Evolutionary conservation across 2,888 invertebrate genomes (phyloP), one percentile per base, ranked within the genome.

Genomic region (Polylopha cassiicola): DNA sequence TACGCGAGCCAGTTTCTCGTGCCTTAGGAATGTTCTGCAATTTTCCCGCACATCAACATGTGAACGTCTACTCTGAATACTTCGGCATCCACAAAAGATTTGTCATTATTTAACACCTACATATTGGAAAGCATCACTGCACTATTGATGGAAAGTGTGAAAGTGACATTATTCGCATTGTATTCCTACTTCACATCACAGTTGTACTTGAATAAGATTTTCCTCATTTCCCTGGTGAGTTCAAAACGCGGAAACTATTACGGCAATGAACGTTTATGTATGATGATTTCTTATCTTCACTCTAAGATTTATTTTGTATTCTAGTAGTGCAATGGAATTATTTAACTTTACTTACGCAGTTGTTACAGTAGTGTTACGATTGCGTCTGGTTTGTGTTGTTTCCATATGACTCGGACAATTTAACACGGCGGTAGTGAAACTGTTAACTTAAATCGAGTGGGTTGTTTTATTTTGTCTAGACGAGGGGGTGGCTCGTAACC

Each of bases 51-150:
- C 36, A 30, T 30, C 28, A 9, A 39, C 28, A 36, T 30, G 36
- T 36, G 29, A 30, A 29, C 15, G 24, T 2, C 11, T 24, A 17
- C 34, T 18, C 11, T 34, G 23, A 41, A 23, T 13, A 34, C 14
- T 20, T 30, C 17, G 20, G 30, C 26, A 36, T 7, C 11, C 15
- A 14, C 23, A 26, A 29, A 39, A 41, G 30, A 41, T 34, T 41
- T 6, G 8, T 20, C 13, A 20, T 18, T 10, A 29, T 51, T 53
- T 53, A 55, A 61, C 66, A 66, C 68, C 69, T 73, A 61, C 65
- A 64, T 72, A 74, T 78, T 82, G 78, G 84, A 80, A 82, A 81
- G 81, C 34, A 29, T 76, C 60, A 67, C 61, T 64, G 64, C 65
- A 55, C 61, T 62, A 68, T 65, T 72, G 70, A 76, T 80, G 79